Evolutionary conservation across 2,888 invertebrate genomes (phyloP), one percentile per base, ranked within the genome.

Genomic region (Ormyrus thymus): DNA sequence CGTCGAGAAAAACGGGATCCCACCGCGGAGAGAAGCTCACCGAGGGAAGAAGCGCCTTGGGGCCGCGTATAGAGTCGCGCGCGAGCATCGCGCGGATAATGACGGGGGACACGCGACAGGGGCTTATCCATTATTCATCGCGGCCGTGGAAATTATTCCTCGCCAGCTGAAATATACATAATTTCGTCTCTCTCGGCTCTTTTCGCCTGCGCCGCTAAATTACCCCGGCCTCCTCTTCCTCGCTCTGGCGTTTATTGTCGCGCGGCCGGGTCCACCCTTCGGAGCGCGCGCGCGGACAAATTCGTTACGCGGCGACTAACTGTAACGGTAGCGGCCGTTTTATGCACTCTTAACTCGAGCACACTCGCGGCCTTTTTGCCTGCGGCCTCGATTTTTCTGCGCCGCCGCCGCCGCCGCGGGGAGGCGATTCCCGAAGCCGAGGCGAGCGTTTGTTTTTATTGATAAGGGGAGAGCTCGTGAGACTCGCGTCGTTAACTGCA

Each of bases 81-180:
- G 72, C 79, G 82, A 77, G 53, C 43, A 48, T 43, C 80, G 71
- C 79, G 81, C 79, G 79, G 76, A 85, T 89, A 89, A 89, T 88
- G 87, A 88, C 87, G 86, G 85, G 85, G 87, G 89, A 88, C 89
- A 89, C 89, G 89, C 89, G 89, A 89, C 88, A 88, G 64, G 85
- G 83, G 85, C 87, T 87, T 86, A 88, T 89, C 88, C 88, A 89
- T 89, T 89, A 89, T 89, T 89, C 88, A 89, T 89, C 86, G 29
- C 29, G 81, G 76, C 83, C 84, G 58, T 83, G 64, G 81, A 86
- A 86, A 86, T 87, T 85, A 85, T 84, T 85, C 29, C 85, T 83
- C 73, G 7, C 66, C 29, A 29, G 79, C 79, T 29, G 82, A 83
- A 85, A 87, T 87, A 86, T 85, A 84, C 84, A 85, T 86, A 85